Conservation (phyloP, 2,113 vertebrate genomes). For the Hypocryptadius cinnamomeus region DNA sequence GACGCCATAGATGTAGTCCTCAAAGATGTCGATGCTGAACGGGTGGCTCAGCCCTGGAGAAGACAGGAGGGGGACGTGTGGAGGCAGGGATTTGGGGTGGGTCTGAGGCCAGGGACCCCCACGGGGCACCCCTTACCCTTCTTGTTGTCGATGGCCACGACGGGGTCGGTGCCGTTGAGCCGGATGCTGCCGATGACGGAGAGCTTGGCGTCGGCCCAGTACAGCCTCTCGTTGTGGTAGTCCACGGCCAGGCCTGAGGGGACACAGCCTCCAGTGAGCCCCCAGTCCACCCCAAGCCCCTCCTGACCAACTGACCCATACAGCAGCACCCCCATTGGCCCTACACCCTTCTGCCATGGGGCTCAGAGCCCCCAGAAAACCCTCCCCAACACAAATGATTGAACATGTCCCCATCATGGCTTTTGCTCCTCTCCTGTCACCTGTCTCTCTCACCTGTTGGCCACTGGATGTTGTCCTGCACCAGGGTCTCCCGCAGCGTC, state of each 20-base stretch:
- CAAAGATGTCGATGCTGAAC: constrained; percentile 97
- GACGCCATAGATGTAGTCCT: constrained; percentile 95
- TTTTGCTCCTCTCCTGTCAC: neutral
- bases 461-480: constrained; percentile 97
- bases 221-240: constrained; percentile 93
- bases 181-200: constrained; percentile 92
- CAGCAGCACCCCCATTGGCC: fast-evolving
- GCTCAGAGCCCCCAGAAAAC: neutral
- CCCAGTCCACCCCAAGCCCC: neutral
- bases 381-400: fast-evolving
- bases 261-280: neutral
- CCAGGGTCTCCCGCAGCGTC: constrained; percentile 87
- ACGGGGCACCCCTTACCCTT: constrained; percentile 66
- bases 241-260: constrained; percentile 88
- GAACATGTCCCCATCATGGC: fast-evolving
- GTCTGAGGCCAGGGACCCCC: neutral
- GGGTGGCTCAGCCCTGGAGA: constrained; percentile 86
- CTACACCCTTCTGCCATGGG: fast-evolving
- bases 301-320: neutral
- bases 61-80: neutral
- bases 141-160: constrained; percentile 86
- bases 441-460: constrained; percentile 76
- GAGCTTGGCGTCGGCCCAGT: constrained; percentile 95
- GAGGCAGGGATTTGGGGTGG: neutral
- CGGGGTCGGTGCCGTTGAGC: constrained; percentile 87